A percentile compares a stretch with the other conserved stretches of the same genome.
Evolutionary conservation across 2,797 vertebrate species (phyloP).

Genomic region (Leptatherina wallacei): DNA sequence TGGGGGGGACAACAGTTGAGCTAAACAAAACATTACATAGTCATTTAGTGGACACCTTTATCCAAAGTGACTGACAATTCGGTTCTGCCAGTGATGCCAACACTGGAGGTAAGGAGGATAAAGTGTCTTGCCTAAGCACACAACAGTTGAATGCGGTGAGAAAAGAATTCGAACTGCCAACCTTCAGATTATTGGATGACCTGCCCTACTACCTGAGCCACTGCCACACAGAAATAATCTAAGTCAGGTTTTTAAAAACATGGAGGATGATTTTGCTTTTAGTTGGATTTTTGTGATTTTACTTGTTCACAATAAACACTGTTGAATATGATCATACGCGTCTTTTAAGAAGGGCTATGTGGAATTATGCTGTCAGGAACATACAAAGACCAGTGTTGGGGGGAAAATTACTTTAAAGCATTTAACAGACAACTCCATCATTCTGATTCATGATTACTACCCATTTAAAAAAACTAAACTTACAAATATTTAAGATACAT

Average conservation of each 20-base stretch:
- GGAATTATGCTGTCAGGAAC: not conserved
- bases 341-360: not conserved
- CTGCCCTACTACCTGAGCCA: too few relatives aligned
- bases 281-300: not conserved
- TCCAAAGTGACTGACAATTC: too few relatives aligned
- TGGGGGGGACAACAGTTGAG: not conserved
- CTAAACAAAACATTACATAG: not conserved
- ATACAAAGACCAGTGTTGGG: not conserved
- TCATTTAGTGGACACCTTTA: too few relatives aligned
- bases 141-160: too few relatives aligned
- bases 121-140: too few relatives aligned
- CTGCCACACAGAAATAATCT: not conserved
- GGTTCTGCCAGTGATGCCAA: too few relatives aligned
- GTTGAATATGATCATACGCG: conserved; percentile 1
- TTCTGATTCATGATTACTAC: conserved; percentile 2
- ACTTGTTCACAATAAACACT: conserved; percentile 10
- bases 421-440: not conserved
- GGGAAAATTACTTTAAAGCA: not conserved
- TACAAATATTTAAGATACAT: not conserved
- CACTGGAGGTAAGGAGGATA: too few relatives aligned
- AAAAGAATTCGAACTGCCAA: too few relatives aligned
- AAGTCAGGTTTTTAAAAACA: not conserved
- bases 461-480: not conserved
- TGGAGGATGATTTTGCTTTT: not conserved
- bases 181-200: too few relatives aligned